A percentile compares a stretch with the other conserved stretches of the same genome.
Evolutionary conservation across 2,797 vertebrate species (phyloP).

Genomic region (Propithecus deckenii): DNA sequence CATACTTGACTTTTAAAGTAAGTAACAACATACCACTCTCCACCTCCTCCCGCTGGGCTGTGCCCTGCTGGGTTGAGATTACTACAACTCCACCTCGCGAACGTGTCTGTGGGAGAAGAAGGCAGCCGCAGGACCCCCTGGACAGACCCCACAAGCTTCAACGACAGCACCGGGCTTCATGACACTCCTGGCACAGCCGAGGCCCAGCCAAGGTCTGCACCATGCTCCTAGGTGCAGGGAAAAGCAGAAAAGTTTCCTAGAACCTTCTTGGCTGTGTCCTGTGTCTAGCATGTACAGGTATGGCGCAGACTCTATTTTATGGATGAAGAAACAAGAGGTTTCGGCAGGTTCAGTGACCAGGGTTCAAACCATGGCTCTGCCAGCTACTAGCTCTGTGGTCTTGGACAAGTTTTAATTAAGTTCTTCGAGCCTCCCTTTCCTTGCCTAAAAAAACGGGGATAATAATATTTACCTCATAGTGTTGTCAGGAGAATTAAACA

Average conservation of each 20-base stretch:
- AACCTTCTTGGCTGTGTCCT: neutral
- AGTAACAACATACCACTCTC: constrained; percentile 31
- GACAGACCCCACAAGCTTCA: neutral
- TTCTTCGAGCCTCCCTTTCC: neutral
- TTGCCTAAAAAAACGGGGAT: constrained; percentile 14
- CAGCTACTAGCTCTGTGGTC: neutral
- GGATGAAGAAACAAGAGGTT: neutral
- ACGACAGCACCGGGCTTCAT: neutral
- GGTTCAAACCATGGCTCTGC: neutral
- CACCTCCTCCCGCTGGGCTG: neutral
- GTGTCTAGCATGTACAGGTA: neutral
- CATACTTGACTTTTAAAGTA: constrained; percentile 67
- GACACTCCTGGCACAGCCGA: neutral
- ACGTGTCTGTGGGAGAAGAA: neutral
- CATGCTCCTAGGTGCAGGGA: neutral
- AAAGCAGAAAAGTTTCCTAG: neutral
- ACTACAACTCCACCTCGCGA: neutral
- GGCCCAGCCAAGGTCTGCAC: neutral
- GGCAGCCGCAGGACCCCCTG: neutral
- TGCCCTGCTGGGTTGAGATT: constrained; percentile 14
- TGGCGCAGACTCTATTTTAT: neutral
- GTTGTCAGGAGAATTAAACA: constrained; percentile 46
- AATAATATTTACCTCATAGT: constrained; percentile 8
- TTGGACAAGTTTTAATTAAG: neutral
- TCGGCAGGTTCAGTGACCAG: neutral